Base-by-base conservation (phyloP, 2,888 invertebrate species). In the Eristalis arbustorum region DNA sequence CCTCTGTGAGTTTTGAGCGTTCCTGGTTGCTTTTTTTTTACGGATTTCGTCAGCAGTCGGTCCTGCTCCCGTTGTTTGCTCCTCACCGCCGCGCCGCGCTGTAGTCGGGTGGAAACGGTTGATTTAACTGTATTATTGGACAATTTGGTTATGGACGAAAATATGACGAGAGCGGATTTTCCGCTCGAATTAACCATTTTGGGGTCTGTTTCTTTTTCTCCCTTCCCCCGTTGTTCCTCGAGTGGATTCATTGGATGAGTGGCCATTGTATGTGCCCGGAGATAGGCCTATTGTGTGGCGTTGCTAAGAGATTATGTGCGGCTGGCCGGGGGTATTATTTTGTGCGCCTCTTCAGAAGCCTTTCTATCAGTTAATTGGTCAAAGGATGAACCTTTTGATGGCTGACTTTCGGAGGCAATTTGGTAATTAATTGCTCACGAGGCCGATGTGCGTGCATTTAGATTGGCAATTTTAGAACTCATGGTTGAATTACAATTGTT, bases 151-250 rank as follows among this genome's bases (percentile, higher is more conserved):
- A 74, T 74, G 83, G 73, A 73, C 75, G 78, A 72, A 87, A 87
- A 87, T 79, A 87, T 87, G 78, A 87, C 83, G 72, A 79, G 78
- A 83, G 71, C 74, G 78, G 78, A 87, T 87, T 87, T 83, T 83
- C 78, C 83, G 59, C 67, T 79, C 78, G 83, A 87, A 83, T 83
- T 71, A 75, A 59, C 49, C 49, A 49, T n/a, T 49, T 49, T 18
- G 1, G 49, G 18, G 49, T 49, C 18, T 42, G 42, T 4, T 14
- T 6, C n/a, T 42, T 42, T 42, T 42, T 14, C 13, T n/a, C 42
- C 18, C 4, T 4, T 42, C 14, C n/a, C 42, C n/a, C 8, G 5
- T 49, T 18, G 8, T 18, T 18, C n/a, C 18, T 49, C 18, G 18
- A 49, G 49, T 18, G 18, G 49, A 49, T 49, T 18, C 18, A 49